Conservation (phyloP, 1,140 invertebrate species). For the Hypsibius dujardini region DNA sequence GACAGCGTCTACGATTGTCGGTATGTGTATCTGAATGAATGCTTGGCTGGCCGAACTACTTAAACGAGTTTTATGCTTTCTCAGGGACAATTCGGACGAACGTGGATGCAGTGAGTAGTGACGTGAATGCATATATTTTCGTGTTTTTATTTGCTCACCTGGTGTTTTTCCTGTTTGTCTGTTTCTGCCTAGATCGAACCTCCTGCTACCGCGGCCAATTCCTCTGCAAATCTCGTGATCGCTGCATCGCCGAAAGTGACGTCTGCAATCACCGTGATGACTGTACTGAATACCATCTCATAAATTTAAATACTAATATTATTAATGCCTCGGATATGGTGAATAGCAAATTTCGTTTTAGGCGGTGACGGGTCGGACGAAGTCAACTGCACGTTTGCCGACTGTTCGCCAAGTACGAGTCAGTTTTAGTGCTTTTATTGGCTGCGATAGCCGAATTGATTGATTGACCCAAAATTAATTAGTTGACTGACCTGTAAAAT, state of each 20-base stretch:
- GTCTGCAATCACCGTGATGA: conserved; percentile 77
- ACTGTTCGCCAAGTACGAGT: conserved; percentile 1
- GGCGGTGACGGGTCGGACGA: neutral
- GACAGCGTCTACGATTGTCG: conserved; percentile 20
- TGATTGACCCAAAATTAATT: too few relatives aligned
- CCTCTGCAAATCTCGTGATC: conserved; percentile 58
- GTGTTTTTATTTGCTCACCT: conserved; percentile 9
- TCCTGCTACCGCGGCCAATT: conserved; percentile 70
- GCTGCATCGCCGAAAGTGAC: conserved; percentile 57
- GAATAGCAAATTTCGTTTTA: too few relatives aligned
- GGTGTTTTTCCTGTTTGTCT: conserved; percentile 17
- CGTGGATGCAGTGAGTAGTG: conserved; percentile 27
- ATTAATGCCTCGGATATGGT: too few relatives aligned
- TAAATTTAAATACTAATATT: too few relatives aligned
- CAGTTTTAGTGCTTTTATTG: neutral
- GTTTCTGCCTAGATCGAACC: conserved; percentile 31
- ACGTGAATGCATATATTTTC: neutral
- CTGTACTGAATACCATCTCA: conserved; percentile 38
- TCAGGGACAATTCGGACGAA: conserved; percentile 50
- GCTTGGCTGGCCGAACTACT: conserved; percentile 17
- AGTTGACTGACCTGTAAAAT: too few relatives aligned
- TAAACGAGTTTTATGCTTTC: conserved; percentile 17
- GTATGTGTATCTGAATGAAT: too few relatives aligned
- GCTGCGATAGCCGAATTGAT: too few relatives aligned
- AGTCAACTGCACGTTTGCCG: neutral